Conservation (phyloP, 2,888 invertebrate species). For the Eudasyphora cyanicolor region DNA sequence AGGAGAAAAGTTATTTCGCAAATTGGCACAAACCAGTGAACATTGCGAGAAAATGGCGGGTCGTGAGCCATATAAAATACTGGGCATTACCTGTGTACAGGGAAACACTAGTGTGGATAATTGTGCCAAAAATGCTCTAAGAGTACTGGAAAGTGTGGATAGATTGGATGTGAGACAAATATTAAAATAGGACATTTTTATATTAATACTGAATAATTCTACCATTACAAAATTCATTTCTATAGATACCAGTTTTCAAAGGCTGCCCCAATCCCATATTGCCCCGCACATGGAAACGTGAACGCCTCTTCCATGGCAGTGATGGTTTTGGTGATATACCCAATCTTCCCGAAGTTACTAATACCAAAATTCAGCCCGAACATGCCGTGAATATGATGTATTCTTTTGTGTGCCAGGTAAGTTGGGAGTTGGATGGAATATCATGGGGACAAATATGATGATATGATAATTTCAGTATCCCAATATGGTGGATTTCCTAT, state of each 20-base stretch:
- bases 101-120: constrained; percentile 87
- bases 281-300: constrained; percentile 71
- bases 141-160: constrained; percentile 83
- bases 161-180: constrained; percentile 82
- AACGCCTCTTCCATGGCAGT: constrained; percentile 80
- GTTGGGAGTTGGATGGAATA: not conserved
- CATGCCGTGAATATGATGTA: constrained; percentile 84
- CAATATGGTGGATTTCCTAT: constrained; percentile 83
- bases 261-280: constrained; percentile 70
- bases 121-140: constrained; percentile 85
- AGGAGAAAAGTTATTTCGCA: constrained; percentile 77
- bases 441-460: no score
- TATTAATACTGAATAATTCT: not conserved
- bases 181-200: not conserved
- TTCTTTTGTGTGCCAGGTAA: constrained; percentile 82
- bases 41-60: constrained; percentile 18
- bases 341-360: constrained; percentile 79
- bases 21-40: constrained; percentile 40
- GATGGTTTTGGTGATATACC: constrained; percentile 87
- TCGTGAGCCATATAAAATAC: constrained; percentile 74
- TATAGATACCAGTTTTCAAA: constrained; percentile 71
- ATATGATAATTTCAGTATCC: constrained; percentile 78
- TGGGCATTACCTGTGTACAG: constrained; percentile 87
- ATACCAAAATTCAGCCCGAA: constrained; percentile 79
- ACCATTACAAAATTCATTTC: not conserved